Conservation (phyloP, 2,888 invertebrate genomes). For the Ochropleura plecta region DNA sequence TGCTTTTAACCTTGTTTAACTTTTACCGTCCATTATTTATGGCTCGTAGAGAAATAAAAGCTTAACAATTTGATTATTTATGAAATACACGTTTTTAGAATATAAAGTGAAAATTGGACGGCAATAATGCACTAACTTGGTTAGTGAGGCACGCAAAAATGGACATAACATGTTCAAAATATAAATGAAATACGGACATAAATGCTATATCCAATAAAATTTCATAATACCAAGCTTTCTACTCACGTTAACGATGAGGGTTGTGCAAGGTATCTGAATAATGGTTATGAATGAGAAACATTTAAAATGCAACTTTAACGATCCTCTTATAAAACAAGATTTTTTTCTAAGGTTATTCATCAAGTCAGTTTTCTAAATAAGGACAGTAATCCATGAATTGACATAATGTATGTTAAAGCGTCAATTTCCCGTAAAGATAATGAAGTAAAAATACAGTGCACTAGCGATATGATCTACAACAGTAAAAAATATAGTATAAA, state of each 20-base stretch:
- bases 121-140: not conserved
- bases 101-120: not conserved
- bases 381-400: not conserved
- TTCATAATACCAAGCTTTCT: not conserved
- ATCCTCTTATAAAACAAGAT: not conserved
- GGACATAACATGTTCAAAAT: not conserved
- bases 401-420: not conserved
- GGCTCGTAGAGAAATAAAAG: constrained; percentile 7
- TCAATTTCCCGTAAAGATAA: not conserved
- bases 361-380: not conserved
- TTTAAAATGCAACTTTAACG: not conserved
- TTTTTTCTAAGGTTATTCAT: not conserved
- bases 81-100: constrained; percentile 30
- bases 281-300: not conserved
- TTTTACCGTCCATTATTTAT: constrained; percentile 43
- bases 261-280: not conserved
- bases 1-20: constrained; percentile 42
- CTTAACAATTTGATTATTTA: constrained; percentile 40
- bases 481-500: too few relatives aligned
- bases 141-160: constrained; percentile 2
- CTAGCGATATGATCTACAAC: not conserved
- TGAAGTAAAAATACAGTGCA: not conserved
- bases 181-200: not conserved
- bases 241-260: not conserved
- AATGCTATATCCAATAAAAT: constrained; percentile 11